phyloP scores from a whole-genome alignment of 2,888 invertebrate species.

The Aleiodes alternator region DNA sequence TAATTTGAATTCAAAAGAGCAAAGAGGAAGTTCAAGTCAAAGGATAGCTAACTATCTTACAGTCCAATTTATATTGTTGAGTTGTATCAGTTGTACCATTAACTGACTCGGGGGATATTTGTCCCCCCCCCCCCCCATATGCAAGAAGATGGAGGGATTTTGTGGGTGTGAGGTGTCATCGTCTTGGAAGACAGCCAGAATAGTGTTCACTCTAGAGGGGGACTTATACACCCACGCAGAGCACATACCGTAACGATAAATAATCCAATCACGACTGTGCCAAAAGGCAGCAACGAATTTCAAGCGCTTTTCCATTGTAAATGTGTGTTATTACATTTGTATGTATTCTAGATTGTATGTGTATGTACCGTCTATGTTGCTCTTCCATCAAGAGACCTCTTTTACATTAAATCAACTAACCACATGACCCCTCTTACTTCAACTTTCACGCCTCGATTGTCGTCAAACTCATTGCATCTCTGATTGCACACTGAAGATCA shows the following conservation, averaged over 20 bases:
- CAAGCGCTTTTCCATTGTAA: slow-evolving; percentile 34
- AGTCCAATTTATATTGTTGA: too few relatives aligned
- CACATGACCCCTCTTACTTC: slow-evolving; percentile 32
- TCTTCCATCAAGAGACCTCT: slow-evolving; percentile 38
- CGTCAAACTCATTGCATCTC: slow-evolving; percentile 37
- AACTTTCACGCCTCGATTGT: slow-evolving; percentile 48
- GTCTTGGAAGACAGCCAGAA: slow-evolving; percentile 70
- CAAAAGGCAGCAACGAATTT: slow-evolving; percentile 49
- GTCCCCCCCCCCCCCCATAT: too few relatives aligned
- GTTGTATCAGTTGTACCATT: too few relatives aligned
- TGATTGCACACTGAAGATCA: slow-evolving; percentile 38
- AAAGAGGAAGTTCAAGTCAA: neutral
- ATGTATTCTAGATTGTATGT: neutral
- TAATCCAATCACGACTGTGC: slow-evolving; percentile 66
- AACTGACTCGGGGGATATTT: too few relatives aligned
- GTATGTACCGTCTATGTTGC: slow-evolving; percentile 23
- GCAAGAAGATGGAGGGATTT: slow-evolving; percentile 56
- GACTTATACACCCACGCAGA: slow-evolving; percentile 68
- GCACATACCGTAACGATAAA: slow-evolving; percentile 74
- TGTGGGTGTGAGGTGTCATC: slow-evolving; percentile 71
- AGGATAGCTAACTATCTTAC: too few relatives aligned
- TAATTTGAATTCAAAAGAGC: too few relatives aligned
- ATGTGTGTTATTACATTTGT: slow-evolving; percentile 15
- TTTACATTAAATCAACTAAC: slow-evolving; percentile 41
- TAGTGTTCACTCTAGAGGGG: slow-evolving; percentile 48